These are phyloP conservation scores for Macrosteles quadrilineatus DNA, from an alignment of 1,140 invertebrate species.

Conservation along the genomic window DNA sequence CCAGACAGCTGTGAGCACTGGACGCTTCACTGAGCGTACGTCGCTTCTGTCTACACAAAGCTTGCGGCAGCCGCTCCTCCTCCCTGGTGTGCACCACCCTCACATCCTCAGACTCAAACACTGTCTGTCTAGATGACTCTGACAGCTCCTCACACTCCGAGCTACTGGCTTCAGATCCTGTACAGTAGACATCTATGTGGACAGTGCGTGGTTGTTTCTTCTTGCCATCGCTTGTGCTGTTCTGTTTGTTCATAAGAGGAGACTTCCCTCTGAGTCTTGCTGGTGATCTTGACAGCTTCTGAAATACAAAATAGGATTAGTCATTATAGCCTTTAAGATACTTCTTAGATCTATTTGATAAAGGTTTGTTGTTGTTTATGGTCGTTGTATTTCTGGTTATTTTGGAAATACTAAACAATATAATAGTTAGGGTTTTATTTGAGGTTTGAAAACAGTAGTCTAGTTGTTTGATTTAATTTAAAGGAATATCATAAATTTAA, in stretches of 20 bases:
- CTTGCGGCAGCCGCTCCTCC: constrained; percentile 52
- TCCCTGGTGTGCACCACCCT: constrained; percentile 59
- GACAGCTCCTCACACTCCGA: constrained; percentile 48
- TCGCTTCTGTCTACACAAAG: constrained; percentile 36
- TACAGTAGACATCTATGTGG: constrained; percentile 77
- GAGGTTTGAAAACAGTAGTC: too few relatives aligned
- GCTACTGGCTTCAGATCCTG: constrained; percentile 60
- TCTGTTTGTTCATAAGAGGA: constrained; percentile 45
- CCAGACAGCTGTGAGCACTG: constrained; percentile 31
- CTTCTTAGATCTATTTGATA: too few relatives aligned
- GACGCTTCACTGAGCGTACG: constrained; percentile 38
- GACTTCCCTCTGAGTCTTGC: constrained; percentile 42
- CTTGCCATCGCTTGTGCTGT: constrained; percentile 33
- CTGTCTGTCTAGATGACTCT: constrained; percentile 61
- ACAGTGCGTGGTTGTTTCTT: constrained; percentile 63
- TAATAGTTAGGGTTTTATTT: too few relatives aligned
- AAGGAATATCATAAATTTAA: too few relatives aligned
- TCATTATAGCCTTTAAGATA: too few relatives aligned
- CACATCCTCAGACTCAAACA: constrained; percentile 63
- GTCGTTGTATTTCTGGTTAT: too few relatives aligned
- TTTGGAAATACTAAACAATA: too few relatives aligned
- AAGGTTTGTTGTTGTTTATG: too few relatives aligned
- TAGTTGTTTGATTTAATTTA: too few relatives aligned
- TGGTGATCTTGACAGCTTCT: constrained; percentile 37
- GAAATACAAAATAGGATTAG: constrained; percentile 10